These are phyloP conservation scores for Rattus rattus DNA, from an alignment of 2,113 vertebrate species.

Conservation along the genomic window DNA sequence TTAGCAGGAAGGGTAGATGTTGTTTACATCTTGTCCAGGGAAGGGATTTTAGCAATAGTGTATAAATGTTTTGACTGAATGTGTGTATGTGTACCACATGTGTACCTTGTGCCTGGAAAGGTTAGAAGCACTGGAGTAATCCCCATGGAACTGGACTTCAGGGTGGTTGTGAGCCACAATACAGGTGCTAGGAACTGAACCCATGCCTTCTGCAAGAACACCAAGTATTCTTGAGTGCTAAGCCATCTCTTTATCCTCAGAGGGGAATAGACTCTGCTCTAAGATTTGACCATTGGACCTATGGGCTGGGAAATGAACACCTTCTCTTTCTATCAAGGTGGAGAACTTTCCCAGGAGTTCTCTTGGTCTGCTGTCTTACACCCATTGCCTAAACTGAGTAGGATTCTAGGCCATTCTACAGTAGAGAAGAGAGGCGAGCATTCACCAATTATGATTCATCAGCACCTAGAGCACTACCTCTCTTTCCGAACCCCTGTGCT, in stretches of 20 bases:
- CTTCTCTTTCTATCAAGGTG: not conserved
- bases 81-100: not conserved
- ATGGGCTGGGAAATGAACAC: not conserved
- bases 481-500: not conserved
- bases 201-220: not conserved
- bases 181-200: not conserved
- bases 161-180: not conserved
- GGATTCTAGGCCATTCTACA: not conserved
- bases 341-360: not conserved
- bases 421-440: slow-evolving; percentile 28
- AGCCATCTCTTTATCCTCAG: not conserved
- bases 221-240: not conserved
- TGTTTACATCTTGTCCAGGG: not conserved
- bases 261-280: not conserved
- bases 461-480: not conserved
- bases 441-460: not conserved
- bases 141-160: not conserved
- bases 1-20: not conserved
- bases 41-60: not conserved
- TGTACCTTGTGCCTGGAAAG: not conserved
- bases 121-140: not conserved
- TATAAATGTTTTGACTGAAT: not conserved
- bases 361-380: not conserved
- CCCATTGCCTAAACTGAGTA: slow-evolving; percentile 4
- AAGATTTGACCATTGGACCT: not conserved